phyloP scores from a whole-genome alignment of 2,888 invertebrate genomes.

The Amiota mariae region DNA sequence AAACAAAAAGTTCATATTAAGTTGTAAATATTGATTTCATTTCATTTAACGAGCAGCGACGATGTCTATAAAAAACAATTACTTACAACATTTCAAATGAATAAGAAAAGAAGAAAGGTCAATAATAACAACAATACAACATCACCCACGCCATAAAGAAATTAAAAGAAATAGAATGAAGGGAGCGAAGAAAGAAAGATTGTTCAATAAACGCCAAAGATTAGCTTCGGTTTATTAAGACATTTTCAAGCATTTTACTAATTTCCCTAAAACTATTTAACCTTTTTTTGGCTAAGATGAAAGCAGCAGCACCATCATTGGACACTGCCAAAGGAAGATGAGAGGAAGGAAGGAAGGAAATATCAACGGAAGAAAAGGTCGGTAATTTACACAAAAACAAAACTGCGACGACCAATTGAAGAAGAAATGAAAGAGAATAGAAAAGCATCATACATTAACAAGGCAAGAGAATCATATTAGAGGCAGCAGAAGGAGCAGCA shows the following conservation, averaged over 20 bases:
- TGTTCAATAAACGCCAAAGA: constrained; percentile 13
- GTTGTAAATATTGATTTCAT: constrained; percentile 61
- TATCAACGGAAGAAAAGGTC: no score
- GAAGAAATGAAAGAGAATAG: neutral
- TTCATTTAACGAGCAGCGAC: constrained; percentile 11
- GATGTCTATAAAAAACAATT: neutral
- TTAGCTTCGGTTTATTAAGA: constrained; percentile 36
- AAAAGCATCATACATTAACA: neutral
- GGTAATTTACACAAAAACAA: constrained; percentile 1
- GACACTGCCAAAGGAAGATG: no score
- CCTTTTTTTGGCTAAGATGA: neutral
- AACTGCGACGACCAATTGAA: constrained; percentile 27
- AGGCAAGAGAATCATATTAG: no score
- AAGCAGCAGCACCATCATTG: neutral
- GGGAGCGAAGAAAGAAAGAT: neutral
- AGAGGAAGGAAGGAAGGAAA: no score
- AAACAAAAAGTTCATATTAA: constrained; percentile 24
- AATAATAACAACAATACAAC: neutral
- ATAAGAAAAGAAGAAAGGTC: neutral
- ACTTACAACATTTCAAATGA: neutral
- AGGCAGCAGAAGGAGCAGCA: no score
- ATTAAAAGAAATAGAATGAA: neutral
- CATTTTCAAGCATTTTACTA: constrained; percentile 48
- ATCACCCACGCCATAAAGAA: neutral
- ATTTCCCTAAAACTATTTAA: constrained; percentile 40